Conservation (phyloP, 2,797 vertebrate genomes). For the Ceryle rudis region DNA sequence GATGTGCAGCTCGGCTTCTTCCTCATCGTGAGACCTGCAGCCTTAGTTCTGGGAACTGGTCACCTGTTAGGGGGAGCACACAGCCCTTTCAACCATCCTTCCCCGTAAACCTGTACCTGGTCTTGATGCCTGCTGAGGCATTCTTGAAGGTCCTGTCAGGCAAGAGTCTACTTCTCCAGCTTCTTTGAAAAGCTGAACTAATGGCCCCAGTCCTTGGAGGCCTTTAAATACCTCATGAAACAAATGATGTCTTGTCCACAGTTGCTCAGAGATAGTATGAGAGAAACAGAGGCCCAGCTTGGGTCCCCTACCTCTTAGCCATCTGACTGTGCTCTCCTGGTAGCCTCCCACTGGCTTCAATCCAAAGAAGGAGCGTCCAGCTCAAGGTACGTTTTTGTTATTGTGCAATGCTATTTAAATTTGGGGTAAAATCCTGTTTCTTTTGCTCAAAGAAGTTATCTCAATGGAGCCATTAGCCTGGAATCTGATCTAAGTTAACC, state of each 20-base stretch:
- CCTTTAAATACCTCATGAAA: neutral
- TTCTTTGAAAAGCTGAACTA: neutral
- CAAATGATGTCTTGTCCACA: neutral
- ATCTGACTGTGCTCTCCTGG: neutral
- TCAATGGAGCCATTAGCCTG: neutral
- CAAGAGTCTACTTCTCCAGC: neutral
- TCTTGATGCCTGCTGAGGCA: neutral
- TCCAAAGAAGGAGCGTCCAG: neutral
- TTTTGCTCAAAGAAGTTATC: neutral
- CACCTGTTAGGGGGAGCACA: neutral
- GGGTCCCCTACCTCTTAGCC: neutral
- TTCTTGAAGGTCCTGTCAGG: neutral
- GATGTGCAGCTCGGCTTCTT: neutral
- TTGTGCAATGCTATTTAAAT: neutral
- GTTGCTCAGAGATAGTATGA: neutral
- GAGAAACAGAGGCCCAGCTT: neutral
- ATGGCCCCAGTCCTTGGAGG: neutral
- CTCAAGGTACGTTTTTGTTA: neutral
- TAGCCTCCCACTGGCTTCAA: neutral
- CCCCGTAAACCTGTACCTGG: neutral
- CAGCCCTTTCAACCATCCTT: neutral
- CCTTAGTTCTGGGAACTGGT: neutral
- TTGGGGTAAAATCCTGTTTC: neutral
- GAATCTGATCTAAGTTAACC: neutral
- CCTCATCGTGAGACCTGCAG: neutral